Evolutionary conservation across 2,797 vertebrate genomes (phyloP), one percentile per base, ranked within the genome.

Genomic region (Coilia nasus): DNA sequence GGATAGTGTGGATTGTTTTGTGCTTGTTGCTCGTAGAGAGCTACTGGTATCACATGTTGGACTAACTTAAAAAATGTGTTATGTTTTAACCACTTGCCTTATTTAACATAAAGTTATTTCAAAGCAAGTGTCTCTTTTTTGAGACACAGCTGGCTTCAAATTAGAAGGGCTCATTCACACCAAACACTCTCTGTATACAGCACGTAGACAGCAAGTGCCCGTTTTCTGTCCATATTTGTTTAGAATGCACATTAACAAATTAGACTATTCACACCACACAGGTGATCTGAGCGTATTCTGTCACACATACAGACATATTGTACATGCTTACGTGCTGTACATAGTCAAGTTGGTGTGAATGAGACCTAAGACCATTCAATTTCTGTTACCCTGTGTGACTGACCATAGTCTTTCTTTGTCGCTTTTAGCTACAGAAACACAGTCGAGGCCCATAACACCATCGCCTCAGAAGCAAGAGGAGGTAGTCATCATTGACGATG

Each of bases 401-500:
- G 50, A 54, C 50, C 1, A 10, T 54, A 10, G 7, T 75, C 14
- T 44, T 56, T 59, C 14, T 67, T 2, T 83, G 23, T 17, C 1
- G 7, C 35, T 54, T 9, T 75, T 14, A 78, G 71, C 71, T 5
- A 7, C 19, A 11, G 71, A 64, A 78, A 78, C 28, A 64, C 54
- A 83, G 57, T 23, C 17, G 14, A 46, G 62, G 56, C 60, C 54
- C 59, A 6, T 21, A 64, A 28, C 84, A 3, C 87, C 78, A 0
- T 15, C 31, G 11, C 82, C 17, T 82, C 78, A 47, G 31, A 84
- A 85, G 21, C 82, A 87, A 35, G 86, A 88, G 3, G 93, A 93
- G 86, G 92, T 95, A 15, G n/a, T 95, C 50, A 91, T 96, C 89
- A 94, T 92, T 46, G 88, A 91, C 15, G 94, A 95, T 0, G 90